These are phyloP conservation scores for Synergus gifuensis DNA, from an alignment of 2,888 invertebrate species.

Conservation along the genomic window DNA sequence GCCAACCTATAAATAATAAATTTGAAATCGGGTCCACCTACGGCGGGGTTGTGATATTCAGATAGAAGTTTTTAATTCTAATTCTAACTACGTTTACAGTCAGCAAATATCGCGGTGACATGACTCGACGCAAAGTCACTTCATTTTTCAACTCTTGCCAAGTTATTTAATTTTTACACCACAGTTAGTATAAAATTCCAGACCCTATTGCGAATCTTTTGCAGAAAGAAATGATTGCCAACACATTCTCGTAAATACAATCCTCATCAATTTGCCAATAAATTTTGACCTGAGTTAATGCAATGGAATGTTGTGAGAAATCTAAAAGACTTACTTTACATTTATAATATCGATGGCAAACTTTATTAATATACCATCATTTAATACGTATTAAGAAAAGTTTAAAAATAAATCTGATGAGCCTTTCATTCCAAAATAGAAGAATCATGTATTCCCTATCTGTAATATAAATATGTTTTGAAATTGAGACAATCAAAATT, in stretches of 20 bases:
- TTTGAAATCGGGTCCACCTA: not conserved
- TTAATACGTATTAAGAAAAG: not conserved
- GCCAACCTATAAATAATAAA: not conserved
- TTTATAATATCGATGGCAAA: not conserved
- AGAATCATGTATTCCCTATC: not conserved
- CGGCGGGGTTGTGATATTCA: not conserved
- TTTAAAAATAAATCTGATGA: constrained; percentile 19
- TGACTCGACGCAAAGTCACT: not conserved
- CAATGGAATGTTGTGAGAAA: not conserved
- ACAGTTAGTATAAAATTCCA: not conserved
- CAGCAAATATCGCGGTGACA: not conserved
- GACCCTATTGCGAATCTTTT: not conserved
- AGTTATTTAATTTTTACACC: not conserved
- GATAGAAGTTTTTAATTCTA: not conserved
- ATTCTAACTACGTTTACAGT: not conserved
- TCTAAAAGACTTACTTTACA: not conserved
- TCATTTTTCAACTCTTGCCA: not conserved
- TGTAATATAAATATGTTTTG: not conserved
- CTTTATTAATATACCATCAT: not conserved
- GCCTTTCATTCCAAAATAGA: not conserved
- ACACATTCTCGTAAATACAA: not conserved
- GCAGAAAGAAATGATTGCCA: not conserved
- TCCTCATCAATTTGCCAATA: not conserved
- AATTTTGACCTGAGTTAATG: not conserved
- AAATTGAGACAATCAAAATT: not conserved